Base-by-base conservation (phyloP, 2,888 invertebrate species). In the Notodonta ziczac region DNA sequence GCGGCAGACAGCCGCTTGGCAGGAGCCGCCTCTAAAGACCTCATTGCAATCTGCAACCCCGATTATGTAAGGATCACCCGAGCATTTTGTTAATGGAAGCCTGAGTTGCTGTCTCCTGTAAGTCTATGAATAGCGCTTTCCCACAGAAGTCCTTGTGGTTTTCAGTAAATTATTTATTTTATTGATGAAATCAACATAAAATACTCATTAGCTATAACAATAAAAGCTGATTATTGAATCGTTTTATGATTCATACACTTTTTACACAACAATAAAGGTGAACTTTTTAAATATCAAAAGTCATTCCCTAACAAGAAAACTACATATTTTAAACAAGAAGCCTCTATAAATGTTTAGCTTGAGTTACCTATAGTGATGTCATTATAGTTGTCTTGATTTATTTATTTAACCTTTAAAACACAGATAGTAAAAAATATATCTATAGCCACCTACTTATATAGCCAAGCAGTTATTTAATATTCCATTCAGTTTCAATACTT, bases 21-120 rank as follows among this genome's bases (percentile, higher is more conserved):
- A 14, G 52, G 32, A 48, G 42, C 54, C 40, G 24, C 58, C 14
- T 50, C 50, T 56, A 66, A 61, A 39, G 54, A 39, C 9, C 6
- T 32, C 39, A 14, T 35, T 39, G 35, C 54, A 39, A 39, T 14
- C n/a, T n/a, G n/a, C 39, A 12, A 39, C 54, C 6, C 4, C 39
- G 39, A 39, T 39, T 54, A 39, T 39, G 14, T 39, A 39, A 14
- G 14, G n/a, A 51, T 52, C 24, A 39, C 12, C 39, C 39, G 13
- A 52, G 53, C 12, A 35, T 35, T 52, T 2, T 24, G 10, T 53
- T 39, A 53, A 39, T 35, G 51, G 4, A 24, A 52, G 32, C 24
- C 9, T 32, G 51, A n/a, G 8, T 5, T 40, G 7, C 1, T 2
- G 24, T 24, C 2, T 24, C 24, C 24, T 24, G 24, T 24, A 24